A percentile compares a stretch with the other conserved stretches of the same genome.
Conservation (phyloP, 2,113 vertebrate species). For the Anolis carolinensis region DNA sequence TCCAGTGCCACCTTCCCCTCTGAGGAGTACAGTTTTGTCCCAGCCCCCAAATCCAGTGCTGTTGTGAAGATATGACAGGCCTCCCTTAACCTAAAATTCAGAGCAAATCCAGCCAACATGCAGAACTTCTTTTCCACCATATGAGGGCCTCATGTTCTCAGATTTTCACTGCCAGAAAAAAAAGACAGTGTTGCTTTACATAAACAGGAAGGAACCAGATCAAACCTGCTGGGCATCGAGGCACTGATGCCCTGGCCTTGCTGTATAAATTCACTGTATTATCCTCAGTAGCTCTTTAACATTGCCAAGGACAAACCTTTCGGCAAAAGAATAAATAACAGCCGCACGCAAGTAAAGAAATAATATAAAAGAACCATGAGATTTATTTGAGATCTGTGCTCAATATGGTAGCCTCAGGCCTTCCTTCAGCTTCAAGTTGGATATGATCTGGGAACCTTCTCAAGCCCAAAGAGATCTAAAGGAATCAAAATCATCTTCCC, state of each 20-base stretch:
- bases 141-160: neutral
- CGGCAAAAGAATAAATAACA: too few relatives aligned
- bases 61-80: neutral
- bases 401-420: too few relatives aligned
- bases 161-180: neutral
- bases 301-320: neutral
- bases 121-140: neutral
- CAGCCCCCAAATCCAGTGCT: neutral
- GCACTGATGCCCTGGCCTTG: neutral
- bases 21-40: neutral
- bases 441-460: too few relatives aligned
- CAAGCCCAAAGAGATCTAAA: too few relatives aligned
- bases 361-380: neutral
- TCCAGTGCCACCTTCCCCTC: neutral
- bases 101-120: neutral
- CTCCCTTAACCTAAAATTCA: neutral
- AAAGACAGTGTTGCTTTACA: neutral
- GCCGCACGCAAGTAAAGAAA: neutral
- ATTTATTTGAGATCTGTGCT: neutral
- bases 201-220: slow-evolving; percentile 10
- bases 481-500: neutral
- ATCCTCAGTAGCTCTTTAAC: neutral
- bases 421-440: neutral
- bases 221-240: neutral
- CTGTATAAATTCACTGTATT: neutral